phyloP scores from a whole-genome alignment of 2,113 vertebrate species.

The Aix galericulata region DNA sequence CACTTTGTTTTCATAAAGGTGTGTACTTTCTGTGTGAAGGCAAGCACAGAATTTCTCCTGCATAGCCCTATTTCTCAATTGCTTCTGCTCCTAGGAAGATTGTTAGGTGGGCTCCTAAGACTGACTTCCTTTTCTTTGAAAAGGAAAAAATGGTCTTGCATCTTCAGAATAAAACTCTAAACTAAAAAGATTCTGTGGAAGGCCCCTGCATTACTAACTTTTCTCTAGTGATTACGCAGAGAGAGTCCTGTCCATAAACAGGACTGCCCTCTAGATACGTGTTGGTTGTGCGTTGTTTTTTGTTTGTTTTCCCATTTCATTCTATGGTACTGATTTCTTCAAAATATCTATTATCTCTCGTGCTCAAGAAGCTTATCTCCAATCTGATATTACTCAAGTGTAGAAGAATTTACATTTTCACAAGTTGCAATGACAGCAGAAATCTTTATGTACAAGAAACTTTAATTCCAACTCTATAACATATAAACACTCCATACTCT shows the following conservation, averaged over 20 bases:
- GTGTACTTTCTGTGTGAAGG: not conserved
- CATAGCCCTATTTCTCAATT: not conserved
- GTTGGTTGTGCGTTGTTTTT: not conserved
- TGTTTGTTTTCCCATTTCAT: not conserved
- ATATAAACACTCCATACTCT: not conserved
- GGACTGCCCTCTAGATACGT: not conserved
- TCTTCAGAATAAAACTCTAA: not conserved
- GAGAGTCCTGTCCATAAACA: rapidly evolving
- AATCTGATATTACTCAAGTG: not conserved
- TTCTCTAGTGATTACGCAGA: not conserved
- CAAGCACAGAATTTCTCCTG: not conserved
- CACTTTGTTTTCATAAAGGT: not conserved
- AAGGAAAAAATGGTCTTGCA: not conserved
- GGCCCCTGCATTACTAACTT: not conserved
- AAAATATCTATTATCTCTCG: not conserved
- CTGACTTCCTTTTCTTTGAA: not conserved
- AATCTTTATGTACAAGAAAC: not conserved
- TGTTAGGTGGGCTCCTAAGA: not conserved
- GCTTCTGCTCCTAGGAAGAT: not conserved
- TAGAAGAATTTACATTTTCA: not conserved
- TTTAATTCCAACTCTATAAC: not conserved
- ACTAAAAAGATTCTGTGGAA: not conserved
- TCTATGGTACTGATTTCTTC: not conserved
- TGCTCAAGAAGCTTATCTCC: not conserved
- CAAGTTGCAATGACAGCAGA: not conserved